These are phyloP conservation scores for Arbacia lixula DNA, from an alignment of 53 echinoderm and acorn worm species.

Conservation along the genomic window DNA sequence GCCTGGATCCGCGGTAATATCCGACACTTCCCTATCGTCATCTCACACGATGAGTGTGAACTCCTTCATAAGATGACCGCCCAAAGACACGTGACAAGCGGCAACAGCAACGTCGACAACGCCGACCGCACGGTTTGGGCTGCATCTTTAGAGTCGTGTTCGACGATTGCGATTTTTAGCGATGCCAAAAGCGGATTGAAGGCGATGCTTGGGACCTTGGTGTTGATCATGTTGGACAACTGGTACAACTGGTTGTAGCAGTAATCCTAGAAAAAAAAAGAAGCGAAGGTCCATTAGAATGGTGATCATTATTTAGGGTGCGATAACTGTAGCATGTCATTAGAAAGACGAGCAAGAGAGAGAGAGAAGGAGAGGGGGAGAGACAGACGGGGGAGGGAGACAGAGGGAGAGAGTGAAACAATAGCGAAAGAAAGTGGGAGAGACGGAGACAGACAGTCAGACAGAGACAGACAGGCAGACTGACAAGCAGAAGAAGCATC, in stretches of 20 bases:
- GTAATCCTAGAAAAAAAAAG: neutral
- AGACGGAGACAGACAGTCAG: too few species aligned
- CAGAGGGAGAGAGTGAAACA: too few species aligned
- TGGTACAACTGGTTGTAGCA: slow-evolving; percentile 17
- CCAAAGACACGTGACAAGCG: too few species aligned
- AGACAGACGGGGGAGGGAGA: too few species aligned
- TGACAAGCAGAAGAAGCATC: too few species aligned
- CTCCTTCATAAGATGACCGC: neutral
- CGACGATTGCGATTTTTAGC: slow-evolving; percentile 29
- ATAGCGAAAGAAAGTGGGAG: too few species aligned
- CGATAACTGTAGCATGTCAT: too few species aligned
- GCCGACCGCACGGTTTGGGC: neutral
- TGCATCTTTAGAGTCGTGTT: neutral
- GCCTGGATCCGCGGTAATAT: neutral
- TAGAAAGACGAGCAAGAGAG: too few species aligned
- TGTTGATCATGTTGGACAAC: slow-evolving; percentile 40
- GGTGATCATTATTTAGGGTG: too few species aligned
- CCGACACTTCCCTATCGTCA: neutral
- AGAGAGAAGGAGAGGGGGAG: too few species aligned
- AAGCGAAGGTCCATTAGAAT: neutral
- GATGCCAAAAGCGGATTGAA: neutral
- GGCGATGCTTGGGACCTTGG: neutral
- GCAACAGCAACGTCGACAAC: too few species aligned
- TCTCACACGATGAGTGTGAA: neutral
- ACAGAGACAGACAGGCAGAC: too few species aligned